Base-by-base conservation (phyloP, 1,140 invertebrate species). In the Amphibalanus amphitrite region DNA sequence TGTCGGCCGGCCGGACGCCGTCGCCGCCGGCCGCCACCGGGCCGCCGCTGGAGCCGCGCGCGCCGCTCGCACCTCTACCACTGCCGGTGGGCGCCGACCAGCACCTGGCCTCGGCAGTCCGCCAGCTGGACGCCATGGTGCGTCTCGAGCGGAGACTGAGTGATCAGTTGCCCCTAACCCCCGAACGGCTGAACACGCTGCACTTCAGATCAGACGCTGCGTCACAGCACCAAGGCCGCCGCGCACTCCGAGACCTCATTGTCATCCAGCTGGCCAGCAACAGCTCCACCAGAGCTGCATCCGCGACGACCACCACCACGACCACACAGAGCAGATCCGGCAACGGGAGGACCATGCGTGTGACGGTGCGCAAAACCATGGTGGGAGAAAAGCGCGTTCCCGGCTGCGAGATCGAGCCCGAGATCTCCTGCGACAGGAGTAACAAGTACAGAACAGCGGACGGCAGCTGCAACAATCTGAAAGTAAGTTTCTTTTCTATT, bases 391-490 rank as follows among this genome's bases (percentile, higher is more conserved):
- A 23, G 13, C 47, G 47, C 47, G 47, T 59, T 8, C 47, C 47
- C 47, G 47, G 47, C 47, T 59, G 47, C 17, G 47, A 59, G 13
- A 8, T 23, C 10, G 47, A 59, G 47, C 13, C 47, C 10, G 20
- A 59, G 13, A 23, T 59, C 47, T 13, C 20, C 47, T 59, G 65
- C 6, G 47, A 70, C 67, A 75, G 70, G 67, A 72, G 74, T 4
- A 64, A 33, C 28, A 73, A 69, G 38, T 93, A 92, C 77, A 83
- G 92, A 28, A 85, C 86, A 0, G 85, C 88, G 69, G 92, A 95
- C 78, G 92, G 92, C 0, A 87, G 89, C 0, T 95, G 92, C 77
- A 95, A 94, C 78, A 93, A 95, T 79, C 76, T 90, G 8, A 77
- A 83, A 33, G 47, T 59, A 20, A n/a, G n/a, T n/a, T n/a, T n/a